Evolutionary conservation across 2,888 invertebrate species (phyloP), one percentile per base, ranked within the genome.

Genomic region (Dioctria rufipes): DNA sequence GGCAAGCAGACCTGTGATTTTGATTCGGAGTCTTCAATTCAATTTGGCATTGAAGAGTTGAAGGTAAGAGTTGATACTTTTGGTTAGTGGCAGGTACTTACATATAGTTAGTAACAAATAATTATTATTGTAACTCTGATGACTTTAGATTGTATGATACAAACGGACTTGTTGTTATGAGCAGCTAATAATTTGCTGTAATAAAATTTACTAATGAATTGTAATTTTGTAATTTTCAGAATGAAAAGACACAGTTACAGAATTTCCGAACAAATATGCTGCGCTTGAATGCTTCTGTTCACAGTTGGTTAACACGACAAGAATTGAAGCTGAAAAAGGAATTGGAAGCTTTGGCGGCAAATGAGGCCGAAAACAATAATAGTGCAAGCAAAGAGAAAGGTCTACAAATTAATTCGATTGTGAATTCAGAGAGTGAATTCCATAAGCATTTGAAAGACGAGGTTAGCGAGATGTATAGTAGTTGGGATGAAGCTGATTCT

Each of bases 401-500:
- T 63, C 82, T 73, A 67, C 83, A 84, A 80, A 84, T 84, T 60
- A 82, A 81, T 46, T 86, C 87, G 3, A 81, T 88, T 69, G 85
- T 87, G 82, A 87, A 86, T 79, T 87, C 88, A 3, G 89, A 89
- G 82, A 86, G 86, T 83, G 89, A 89, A 85, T 87, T 89, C 84
- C 89, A 89, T 83, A 88, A 87, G 83, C 89, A 89, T 83, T 86
- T 94, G 84, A 94, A 94, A 87, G 91, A 92, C 83, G 93, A 93
- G 84, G 92, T 94, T 80, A 92, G 93, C 83, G 93, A 94, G 84
- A 91, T 94, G 86, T 94, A 94, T 86, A 90, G 92, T 81, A 90
- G 93, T 77, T 94, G 93, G 93, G 93, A 94, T 85, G 93, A 93
- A 84, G 91, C 92, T 13, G 91, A 92, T 86, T 91, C 92, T 86